These are phyloP conservation scores for Cairina moschata DNA, from an alignment of 2,113 vertebrate species.

Conservation along the genomic window DNA sequence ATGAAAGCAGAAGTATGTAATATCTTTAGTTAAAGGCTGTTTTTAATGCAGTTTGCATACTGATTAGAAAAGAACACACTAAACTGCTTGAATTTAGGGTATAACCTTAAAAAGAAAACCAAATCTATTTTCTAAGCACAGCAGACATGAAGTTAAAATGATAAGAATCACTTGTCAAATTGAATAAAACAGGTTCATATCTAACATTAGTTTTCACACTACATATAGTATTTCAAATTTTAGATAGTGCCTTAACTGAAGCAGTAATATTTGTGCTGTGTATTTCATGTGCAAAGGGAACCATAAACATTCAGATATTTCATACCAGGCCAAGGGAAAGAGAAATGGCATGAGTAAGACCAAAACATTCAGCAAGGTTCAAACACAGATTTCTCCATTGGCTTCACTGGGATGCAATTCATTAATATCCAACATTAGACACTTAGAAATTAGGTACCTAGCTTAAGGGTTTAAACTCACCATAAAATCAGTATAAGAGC, in stretches of 20 bases:
- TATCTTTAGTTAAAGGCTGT: neutral
- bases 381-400: neutral
- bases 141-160: neutral
- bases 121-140: neutral
- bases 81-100: constrained; percentile 16
- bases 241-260: neutral
- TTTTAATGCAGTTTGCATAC: neutral
- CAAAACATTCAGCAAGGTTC: neutral
- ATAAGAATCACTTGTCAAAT: constrained; percentile 36
- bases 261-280: neutral
- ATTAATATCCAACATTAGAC: neutral
- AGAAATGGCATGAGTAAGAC: neutral
- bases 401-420: neutral
- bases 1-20: neutral
- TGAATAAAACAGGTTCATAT: neutral
- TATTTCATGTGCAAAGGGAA: neutral
- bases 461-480: neutral
- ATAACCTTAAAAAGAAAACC: constrained; percentile 32
- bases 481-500: neutral
- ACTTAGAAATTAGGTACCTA: neutral
- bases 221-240: neutral
- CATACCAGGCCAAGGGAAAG: neutral
- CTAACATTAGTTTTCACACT: neutral
- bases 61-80: neutral
- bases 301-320: neutral